phyloP scores from a whole-genome alignment of 1,140 invertebrate genomes.

The Grapholita molesta region DNA sequence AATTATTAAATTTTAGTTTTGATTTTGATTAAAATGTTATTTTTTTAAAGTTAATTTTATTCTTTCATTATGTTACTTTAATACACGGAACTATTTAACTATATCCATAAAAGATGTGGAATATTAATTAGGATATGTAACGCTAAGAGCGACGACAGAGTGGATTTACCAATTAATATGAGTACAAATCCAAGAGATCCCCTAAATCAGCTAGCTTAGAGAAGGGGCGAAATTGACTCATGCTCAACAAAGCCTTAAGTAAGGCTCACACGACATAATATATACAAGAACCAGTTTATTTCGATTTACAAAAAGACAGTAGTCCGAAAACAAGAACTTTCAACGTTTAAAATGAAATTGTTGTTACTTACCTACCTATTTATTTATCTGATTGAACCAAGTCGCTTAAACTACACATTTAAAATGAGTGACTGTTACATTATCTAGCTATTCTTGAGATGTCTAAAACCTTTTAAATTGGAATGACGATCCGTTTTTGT shows the following conservation, averaged over 20 bases:
- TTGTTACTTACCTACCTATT: too few species aligned
- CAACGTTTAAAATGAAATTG: too few species aligned
- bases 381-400: not conserved
- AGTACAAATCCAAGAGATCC: not conserved
- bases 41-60: too few species aligned
- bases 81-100: too few species aligned
- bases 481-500: not conserved
- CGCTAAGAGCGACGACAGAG: not conserved
- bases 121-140: not conserved
- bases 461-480: not conserved
- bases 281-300: not conserved
- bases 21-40: too few species aligned
- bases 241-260: slow-evolving; percentile 3
- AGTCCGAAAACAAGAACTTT: not conserved
- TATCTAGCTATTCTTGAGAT: not conserved
- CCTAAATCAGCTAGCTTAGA: not conserved
- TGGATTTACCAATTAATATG: slow-evolving; percentile 15
- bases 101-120: too few species aligned
- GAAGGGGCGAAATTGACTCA: slow-evolving; percentile 1
- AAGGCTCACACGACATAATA: not conserved
- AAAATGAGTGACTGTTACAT: not conserved
- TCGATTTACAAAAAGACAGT: too few species aligned
- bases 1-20: too few species aligned
- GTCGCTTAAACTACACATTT: not conserved
- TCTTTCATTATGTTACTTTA: too few species aligned